Conservation (phyloP, 2,888 invertebrate species). For the Palloptera scutellata region DNA sequence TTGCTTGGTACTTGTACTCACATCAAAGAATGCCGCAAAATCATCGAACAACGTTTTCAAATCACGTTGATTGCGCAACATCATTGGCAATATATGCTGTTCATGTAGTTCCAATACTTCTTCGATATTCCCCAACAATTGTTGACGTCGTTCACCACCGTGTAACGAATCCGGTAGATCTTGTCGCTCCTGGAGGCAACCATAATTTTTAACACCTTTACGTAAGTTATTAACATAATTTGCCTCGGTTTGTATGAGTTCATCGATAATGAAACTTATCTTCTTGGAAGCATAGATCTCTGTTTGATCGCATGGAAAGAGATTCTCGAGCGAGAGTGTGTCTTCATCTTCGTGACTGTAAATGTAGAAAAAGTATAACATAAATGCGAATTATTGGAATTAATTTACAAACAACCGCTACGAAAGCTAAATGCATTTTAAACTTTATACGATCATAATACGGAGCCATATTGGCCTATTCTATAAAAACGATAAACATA, state of each 20-base stretch:
- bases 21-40: conserved; percentile 58
- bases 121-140: conserved; percentile 88
- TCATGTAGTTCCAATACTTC: conserved; percentile 88
- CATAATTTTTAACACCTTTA: conserved; percentile 58
- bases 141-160: conserved; percentile 49
- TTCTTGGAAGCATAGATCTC: conserved; percentile 61
- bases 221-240: conserved; percentile 60
- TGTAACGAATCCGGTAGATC: conserved; percentile 54
- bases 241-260: conserved; percentile 62
- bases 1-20: conserved; percentile 47
- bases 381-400: not conserved
- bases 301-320: conserved; percentile 61
- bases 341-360: conserved; percentile 55
- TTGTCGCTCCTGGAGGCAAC: conserved; percentile 47
- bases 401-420: not conserved
- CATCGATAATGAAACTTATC: conserved; percentile 62
- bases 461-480: too few relatives aligned
- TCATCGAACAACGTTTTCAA: conserved; percentile 60
- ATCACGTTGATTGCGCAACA: conserved; percentile 59
- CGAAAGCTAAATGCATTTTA: not conserved
- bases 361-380: not conserved
- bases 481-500: too few relatives aligned
- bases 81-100: conserved; percentile 57
- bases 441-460: too few relatives aligned
- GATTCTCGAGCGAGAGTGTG: conserved; percentile 58